Percentiles rank a stretch among this genome's conserved stretches.
phyloP scores from a whole-genome alignment of 37 sponge, comb jelly and placozoan species.

The Axinella damicornis region DNA sequence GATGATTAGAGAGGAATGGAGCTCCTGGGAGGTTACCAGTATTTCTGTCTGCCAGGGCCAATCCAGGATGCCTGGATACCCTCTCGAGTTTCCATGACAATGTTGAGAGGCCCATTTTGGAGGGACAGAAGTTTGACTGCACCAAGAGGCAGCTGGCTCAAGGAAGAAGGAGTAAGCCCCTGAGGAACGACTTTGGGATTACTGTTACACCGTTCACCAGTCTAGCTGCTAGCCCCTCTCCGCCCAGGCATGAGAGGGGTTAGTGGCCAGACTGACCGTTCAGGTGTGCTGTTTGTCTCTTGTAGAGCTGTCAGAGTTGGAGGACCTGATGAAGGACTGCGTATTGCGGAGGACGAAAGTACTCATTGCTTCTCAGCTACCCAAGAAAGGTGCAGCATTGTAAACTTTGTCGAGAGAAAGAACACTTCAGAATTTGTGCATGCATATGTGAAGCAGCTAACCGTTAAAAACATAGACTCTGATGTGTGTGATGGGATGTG shows the following conservation, averaged over 20 bases:
- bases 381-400: conserved; percentile 71
- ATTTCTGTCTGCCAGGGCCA: conserved; percentile 29
- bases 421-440: background rate
- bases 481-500: too few relatives aligned
- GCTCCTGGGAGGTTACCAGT: too few relatives aligned
- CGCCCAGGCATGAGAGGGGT: too few relatives aligned
- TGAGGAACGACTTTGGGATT: conserved; percentile 4
- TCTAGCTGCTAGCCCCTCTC: too few relatives aligned
- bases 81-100: conserved; percentile 50
- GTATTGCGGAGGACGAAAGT: conserved; percentile 61
- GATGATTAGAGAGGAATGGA: too few relatives aligned
- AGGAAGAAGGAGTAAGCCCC: conserved; percentile 42
- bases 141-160: conserved; percentile 70
- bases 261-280: background rate
- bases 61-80: conserved; percentile 64
- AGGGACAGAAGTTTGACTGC: conserved; percentile 66
- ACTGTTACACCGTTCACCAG: background rate
- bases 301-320: conserved; percentile 41
- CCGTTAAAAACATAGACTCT: too few relatives aligned
- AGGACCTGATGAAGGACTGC: conserved; percentile 35
- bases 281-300: background rate
- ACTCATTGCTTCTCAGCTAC: conserved; percentile 55
- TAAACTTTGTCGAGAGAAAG: too few relatives aligned
- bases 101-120: conserved; percentile 86
- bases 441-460: background rate